Percentiles rank a stretch among this genome's conserved stretches.
These are phyloP conservation scores for Drosophila arawakana DNA, from an alignment of 1,140 invertebrate species.

Conservation along the genomic window DNA sequence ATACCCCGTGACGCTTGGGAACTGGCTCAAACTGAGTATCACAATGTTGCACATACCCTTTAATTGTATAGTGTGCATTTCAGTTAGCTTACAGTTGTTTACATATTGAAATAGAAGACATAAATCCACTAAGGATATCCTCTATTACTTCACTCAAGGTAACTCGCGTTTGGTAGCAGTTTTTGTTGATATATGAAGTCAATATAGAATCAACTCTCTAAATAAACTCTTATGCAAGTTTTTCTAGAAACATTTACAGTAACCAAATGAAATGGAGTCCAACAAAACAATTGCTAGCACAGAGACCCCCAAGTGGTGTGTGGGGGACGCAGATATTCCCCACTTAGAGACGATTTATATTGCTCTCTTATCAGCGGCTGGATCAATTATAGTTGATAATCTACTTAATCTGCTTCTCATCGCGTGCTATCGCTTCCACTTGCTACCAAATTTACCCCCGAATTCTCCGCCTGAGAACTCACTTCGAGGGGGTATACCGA, in stretches of 20 bases:
- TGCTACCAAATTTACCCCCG: neutral
- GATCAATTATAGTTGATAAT: slow-evolving; percentile 8
- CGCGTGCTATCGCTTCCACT: slow-evolving; percentile 22
- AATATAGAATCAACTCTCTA: no score
- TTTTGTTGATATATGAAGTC: no score
- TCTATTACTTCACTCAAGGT: neutral
- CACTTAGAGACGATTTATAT: neutral
- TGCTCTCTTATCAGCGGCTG: slow-evolving; percentile 4
- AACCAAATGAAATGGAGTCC: neutral
- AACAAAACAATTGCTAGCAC: neutral
- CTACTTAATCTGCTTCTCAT: slow-evolving; percentile 15
- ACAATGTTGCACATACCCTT: neutral
- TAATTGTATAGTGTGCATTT: neutral
- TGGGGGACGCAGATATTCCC: neutral
- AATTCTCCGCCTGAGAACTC: neutral
- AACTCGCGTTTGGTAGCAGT: no score
- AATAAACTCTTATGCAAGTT: neutral
- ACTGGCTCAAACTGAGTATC: neutral
- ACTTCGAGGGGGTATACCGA: neutral
- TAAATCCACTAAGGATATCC: neutral
- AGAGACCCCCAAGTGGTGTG: neutral
- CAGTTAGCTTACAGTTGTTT: no score
- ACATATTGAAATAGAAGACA: no score
- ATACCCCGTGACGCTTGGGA: neutral
- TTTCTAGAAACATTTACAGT: neutral